Evolutionary conservation across 2,888 invertebrate genomes (phyloP), one percentile per base, ranked within the genome.

Genomic region (Gastracanthus pulcherrimus): DNA sequence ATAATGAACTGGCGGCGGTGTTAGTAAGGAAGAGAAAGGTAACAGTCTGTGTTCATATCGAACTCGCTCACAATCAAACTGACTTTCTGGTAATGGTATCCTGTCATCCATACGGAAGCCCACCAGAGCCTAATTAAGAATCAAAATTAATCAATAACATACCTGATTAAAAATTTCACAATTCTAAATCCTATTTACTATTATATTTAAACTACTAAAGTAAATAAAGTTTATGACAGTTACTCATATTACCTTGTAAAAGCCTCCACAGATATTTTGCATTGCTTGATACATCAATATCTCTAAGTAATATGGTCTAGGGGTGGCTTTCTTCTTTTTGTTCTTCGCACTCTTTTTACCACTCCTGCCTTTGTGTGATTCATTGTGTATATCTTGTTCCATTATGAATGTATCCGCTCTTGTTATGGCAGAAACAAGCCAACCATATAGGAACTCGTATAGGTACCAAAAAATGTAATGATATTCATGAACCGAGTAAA

Each of bases 401-500:
- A 95, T 93, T 19, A 98, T 92, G 84, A 97, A 95, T 31, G 95
- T 96, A 88, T 98, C 98, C 0, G 98, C 98, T 82, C 98, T 94
- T 0, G 96, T 96, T 55, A 99, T 92, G 0, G 98, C 97, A 0
- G 98, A 98, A 2, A 97, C 95, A 82, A 98, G 92, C 96, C 98
- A 99, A 7, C 97, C 97, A 91, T 97, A 98, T 3, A 99, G 93
- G 91, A 98, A 97, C 92, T 99, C 98, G 92, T 98, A 97, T 34
- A 99, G 93, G 92, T 98, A 98, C 98, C 98, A 98, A 92, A 96
- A 99, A 86, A 99, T 96, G 90, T 98, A 98, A 87, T 98, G 96
- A 92, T 97, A 99, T 92, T 99, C 99, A 90, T 99, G 98, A 31
- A 96, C 95, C 80, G 98, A 97, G 92, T 99, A 99, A 41, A 99